These are phyloP conservation scores for Hydrozoanthus tunicans DNA, from an alignment of 64 coral and sea anemone genomes.

Conservation along the genomic window DNA sequence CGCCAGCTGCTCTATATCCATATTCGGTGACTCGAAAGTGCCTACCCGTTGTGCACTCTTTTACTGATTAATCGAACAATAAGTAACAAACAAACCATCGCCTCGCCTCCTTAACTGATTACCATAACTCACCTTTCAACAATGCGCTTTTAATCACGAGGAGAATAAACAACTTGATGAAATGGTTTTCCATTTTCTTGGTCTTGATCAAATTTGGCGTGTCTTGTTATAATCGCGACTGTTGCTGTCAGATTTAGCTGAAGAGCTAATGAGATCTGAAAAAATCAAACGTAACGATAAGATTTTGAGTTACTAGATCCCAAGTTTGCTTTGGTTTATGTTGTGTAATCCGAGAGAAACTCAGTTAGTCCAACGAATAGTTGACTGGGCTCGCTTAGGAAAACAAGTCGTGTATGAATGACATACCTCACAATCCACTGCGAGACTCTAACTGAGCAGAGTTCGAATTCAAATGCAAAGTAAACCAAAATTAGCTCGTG, in stretches of 20 bases:
- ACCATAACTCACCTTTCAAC: neutral
- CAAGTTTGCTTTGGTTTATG: neutral
- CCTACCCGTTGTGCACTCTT: neutral
- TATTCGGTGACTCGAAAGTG: constrained; percentile 18
- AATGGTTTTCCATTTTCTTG: neutral
- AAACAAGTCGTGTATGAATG: neutral
- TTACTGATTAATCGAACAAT: neutral
- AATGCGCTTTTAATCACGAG: neutral
- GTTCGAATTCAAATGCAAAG: neutral
- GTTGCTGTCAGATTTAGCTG: neutral
- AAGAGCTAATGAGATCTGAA: neutral
- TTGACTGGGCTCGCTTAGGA: too few species aligned
- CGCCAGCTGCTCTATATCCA: neutral
- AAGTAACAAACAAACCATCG: neutral
- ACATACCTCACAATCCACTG: neutral
- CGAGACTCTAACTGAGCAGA: neutral
- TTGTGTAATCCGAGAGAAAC: neutral
- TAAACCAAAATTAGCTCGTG: neutral
- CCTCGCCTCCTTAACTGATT: neutral
- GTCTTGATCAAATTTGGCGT: neutral
- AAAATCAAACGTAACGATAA: neutral
- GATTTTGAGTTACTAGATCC: neutral
- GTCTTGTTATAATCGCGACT: neutral
- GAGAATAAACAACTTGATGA: constrained; percentile 4
- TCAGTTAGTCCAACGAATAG: neutral